These are phyloP conservation scores for Pteropus rufus DNA, from an alignment of 2,797 vertebrate species.

Conservation along the genomic window DNA sequence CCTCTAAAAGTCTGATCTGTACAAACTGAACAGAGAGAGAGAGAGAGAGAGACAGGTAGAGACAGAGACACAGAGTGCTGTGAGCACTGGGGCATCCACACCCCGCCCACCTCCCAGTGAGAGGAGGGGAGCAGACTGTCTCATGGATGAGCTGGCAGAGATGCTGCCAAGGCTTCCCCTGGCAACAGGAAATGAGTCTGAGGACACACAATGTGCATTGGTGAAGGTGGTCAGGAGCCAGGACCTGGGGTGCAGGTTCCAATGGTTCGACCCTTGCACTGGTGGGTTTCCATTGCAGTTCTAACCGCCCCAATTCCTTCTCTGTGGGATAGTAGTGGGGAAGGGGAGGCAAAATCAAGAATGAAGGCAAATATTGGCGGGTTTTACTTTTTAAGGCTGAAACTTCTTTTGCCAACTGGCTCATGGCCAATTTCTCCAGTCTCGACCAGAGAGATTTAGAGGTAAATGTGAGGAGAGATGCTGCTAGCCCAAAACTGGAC, in stretches of 20 bases:
- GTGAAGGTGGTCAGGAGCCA: background rate
- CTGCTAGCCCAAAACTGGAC: background rate
- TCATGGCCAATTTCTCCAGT: background rate
- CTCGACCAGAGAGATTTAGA: background rate
- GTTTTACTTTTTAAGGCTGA: background rate
- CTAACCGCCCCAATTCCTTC: background rate
- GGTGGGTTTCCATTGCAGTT: fast-evolving
- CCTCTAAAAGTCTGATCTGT: background rate
- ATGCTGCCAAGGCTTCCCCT: background rate
- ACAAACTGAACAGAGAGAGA: background rate
- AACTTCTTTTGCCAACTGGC: background rate
- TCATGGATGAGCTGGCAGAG: background rate
- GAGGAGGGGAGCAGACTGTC: no score
- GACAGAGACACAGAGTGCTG: fast-evolving
- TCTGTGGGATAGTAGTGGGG: fast-evolving
- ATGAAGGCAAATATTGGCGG: fast-evolving
- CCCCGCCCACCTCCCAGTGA: no score
- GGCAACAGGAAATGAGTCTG: background rate
- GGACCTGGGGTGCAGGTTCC: background rate
- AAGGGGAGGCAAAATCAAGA: background rate
- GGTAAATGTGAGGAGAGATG: background rate
- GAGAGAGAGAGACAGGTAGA: background rate
- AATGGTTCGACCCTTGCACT: fast-evolving
- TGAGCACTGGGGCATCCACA: fast-evolving
- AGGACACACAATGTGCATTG: background rate